Base-by-base conservation (phyloP, 1,140 invertebrate species). In the Hyposmocoma kahamanoa region DNA sequence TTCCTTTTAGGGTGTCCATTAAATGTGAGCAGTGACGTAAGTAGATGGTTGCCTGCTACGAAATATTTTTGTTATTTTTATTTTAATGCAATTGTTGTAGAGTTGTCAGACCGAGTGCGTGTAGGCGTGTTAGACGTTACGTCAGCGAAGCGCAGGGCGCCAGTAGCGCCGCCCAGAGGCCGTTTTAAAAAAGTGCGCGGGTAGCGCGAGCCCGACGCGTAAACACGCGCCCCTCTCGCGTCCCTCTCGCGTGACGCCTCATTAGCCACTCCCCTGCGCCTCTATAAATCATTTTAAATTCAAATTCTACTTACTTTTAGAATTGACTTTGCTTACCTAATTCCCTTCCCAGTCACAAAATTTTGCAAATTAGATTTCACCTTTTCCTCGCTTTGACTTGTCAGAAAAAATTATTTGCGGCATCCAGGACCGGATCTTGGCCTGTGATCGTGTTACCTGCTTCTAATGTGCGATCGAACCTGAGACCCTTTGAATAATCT, bases 271-370 rank as follows among this genome's bases (percentile, higher is more conserved):
- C 79, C 79, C 76, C 72, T 67, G 63, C 61, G 62, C 76, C 65
- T 85, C 76, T 80, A 85, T 85, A 85, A 82, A 85, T 85, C 79
- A 85, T 85, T 83, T 85, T 79, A 85, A 85, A 85, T 83, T 85
- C 79, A 83, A 85, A 85, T 85, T 83, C 62, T 83, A 83, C 81
- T 82, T 80, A 80, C 75, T 78, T 79, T 78, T 66, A 73, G 74
- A 80, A 83, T 85, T 77, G 68, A 80, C 78, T 85, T 85, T 80
- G 74, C 77, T 72, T 73, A 73, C 82, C 71, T 80, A 82, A 83
- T 81, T 82, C 74, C 69, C 65, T 66, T 71, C 57, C 59, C 60
- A 64, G 56, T 71, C 74, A 72, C 77, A 70, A 75, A 80, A 69
- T 82, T 79, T 74, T 70, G 67, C 70, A 83, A 83, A 85, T 85